Evolutionary conservation across 2,888 invertebrate genomes (phyloP).

Genomic region (Plagodis dolabraria): DNA sequence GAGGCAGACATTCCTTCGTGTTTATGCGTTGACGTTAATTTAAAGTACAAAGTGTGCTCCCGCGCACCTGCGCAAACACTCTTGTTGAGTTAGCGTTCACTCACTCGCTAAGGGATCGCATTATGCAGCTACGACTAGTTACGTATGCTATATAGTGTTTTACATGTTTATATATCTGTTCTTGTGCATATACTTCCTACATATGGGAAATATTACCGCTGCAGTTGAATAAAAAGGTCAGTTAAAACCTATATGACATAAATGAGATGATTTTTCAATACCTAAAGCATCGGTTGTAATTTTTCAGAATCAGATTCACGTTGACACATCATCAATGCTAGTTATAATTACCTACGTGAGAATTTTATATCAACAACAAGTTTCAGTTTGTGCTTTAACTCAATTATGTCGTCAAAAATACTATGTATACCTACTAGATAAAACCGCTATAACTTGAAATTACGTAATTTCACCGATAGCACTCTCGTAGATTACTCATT

Average conservation of each 20-base stretch:
- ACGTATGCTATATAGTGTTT: constrained; percentile 8
- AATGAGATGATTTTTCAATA: too few relatives aligned
- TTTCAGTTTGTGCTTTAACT: too few relatives aligned
- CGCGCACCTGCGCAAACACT: constrained; percentile 79
- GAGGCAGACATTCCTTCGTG: constrained; percentile 47
- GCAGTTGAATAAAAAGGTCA: too few relatives aligned
- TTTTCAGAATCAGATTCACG: too few relatives aligned
- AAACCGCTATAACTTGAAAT: constrained; percentile 13
- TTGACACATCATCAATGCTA: too few relatives aligned
- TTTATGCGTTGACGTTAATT: constrained; percentile 70
- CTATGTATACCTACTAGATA: constrained; percentile 5
- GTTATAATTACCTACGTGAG: too few relatives aligned
- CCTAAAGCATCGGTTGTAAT: too few relatives aligned
- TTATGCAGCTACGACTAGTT: constrained; percentile 19
- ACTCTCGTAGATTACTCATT: constrained; percentile 20
- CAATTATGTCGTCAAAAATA: too few relatives aligned
- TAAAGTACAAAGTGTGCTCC: constrained; percentile 74
- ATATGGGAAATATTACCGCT: constrained; percentile 1
- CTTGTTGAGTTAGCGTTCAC: constrained; percentile 66
- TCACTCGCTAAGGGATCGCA: constrained; percentile 50
- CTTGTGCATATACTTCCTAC: constrained; percentile 5
- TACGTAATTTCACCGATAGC: constrained; percentile 20
- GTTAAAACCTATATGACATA: too few relatives aligned
- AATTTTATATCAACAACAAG: too few relatives aligned
- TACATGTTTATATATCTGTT: constrained; percentile 15